Percentiles rank a stretch among this genome's conserved stretches.
Evolutionary conservation across 2,113 vertebrate genomes (phyloP).

Genomic region (Callorhinus ursinus): DNA sequence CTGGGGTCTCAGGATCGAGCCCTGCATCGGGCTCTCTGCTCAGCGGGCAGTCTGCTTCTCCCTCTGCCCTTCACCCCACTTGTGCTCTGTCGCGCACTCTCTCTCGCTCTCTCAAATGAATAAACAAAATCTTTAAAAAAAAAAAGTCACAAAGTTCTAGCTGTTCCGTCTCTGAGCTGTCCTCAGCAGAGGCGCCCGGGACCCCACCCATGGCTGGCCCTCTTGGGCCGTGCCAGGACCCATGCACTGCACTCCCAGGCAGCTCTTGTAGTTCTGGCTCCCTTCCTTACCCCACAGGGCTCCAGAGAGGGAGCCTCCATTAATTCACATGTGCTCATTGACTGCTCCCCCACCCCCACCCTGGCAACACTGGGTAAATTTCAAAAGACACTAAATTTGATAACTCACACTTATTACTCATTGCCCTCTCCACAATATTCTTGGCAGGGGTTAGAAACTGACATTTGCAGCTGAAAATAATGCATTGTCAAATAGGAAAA

Average conservation of each 20-base stretch:
- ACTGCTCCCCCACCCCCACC: neutral
- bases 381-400: constrained; percentile 79
- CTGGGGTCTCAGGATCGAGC: too few relatives aligned
- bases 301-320: constrained; percentile 1
- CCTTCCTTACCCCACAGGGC: neutral
- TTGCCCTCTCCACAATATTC: constrained; percentile 78
- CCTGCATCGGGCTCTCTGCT: too few relatives aligned
- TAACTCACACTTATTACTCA: constrained; percentile 81
- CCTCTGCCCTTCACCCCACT: too few relatives aligned
- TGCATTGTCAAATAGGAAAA: constrained; percentile 86
- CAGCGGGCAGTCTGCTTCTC: too few relatives aligned
- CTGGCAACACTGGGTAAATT: constrained; percentile 52
- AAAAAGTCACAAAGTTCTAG: neutral
- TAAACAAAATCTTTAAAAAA: too few relatives aligned
- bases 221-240: fast-evolving
- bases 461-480: constrained; percentile 86
- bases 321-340: neutral
- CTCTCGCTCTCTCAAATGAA: too few relatives aligned
- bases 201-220: too few relatives aligned
- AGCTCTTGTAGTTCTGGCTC: neutral
- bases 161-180: neutral
- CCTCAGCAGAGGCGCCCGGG: neutral
- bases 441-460: constrained; percentile 82
- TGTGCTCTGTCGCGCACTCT: too few relatives aligned
- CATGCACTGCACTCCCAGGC: fast-evolving